Evolutionary conservation across 2,888 invertebrate genomes (phyloP).

Genomic region (Xestobium rufovillosum): DNA sequence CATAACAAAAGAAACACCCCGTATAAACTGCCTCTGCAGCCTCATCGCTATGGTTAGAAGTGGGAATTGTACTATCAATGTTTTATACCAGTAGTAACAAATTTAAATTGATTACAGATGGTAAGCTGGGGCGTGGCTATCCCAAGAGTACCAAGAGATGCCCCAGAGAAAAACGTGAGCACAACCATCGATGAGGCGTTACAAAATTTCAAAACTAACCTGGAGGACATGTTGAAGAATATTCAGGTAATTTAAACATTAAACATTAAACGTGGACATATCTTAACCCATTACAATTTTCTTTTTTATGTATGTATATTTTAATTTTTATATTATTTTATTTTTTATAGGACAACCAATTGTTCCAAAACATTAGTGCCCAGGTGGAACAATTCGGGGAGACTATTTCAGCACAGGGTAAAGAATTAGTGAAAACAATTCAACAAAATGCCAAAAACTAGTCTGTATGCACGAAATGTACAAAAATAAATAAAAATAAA

Average conservation of each 20-base stretch:
- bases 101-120: no score
- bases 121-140: slow-evolving; percentile 12
- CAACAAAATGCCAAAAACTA: slow-evolving; percentile 13
- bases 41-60: no score
- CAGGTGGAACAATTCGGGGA: slow-evolving; percentile 26
- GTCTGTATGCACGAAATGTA: background rate
- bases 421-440: slow-evolving; percentile 26
- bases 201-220: slow-evolving; percentile 23
- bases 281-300: background rate
- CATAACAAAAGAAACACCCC: no score
- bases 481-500: slow-evolving; percentile 10
- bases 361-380: slow-evolving; percentile 25
- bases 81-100: no score
- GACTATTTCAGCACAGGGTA: slow-evolving; percentile 24
- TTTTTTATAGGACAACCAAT: slow-evolving; percentile 27
- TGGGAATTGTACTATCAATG: no score
- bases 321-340: slow-evolving; percentile 4
- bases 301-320: background rate
- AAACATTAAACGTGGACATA: background rate
- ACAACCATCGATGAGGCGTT: slow-evolving; percentile 29
- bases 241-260: slow-evolving; percentile 24
- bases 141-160: slow-evolving; percentile 3
- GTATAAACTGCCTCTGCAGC: no score
- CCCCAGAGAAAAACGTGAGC: slow-evolving; percentile 18
- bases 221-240: slow-evolving; percentile 27